Evolutionary conservation across 2,113 vertebrate genomes (phyloP).

Genomic region (Platichthys stellatus): DNA sequence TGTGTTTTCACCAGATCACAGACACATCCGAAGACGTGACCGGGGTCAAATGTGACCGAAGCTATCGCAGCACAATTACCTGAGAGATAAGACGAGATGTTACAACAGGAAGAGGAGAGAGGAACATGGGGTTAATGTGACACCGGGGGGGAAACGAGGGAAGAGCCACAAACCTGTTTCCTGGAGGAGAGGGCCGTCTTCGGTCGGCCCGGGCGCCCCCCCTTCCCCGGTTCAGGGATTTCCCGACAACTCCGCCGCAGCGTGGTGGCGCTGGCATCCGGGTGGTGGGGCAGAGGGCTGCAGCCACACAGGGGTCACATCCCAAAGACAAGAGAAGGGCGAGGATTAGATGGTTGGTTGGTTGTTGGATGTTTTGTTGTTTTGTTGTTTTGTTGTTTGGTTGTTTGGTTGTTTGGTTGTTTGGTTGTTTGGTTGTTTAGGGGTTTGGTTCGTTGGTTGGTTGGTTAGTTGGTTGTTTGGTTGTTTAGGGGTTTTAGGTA

Average conservation of each 20-base stretch:
- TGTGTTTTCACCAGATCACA: background rate
- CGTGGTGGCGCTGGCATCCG: slow-evolving; percentile 51
- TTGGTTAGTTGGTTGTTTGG: background rate
- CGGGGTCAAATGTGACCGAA: slow-evolving; percentile 31
- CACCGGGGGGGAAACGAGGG: background rate
- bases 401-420: too few species aligned
- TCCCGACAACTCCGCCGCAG: slow-evolving; percentile 73
- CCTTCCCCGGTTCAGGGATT: slow-evolving; percentile 39
- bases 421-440: too few species aligned
- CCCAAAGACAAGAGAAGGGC: too few species aligned
- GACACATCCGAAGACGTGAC: background rate
- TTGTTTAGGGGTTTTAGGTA: too few species aligned
- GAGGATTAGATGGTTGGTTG: too few species aligned
- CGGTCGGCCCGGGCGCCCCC: slow-evolving; percentile 51
- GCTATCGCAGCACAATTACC: slow-evolving; percentile 22
- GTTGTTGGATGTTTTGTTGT: too few species aligned
- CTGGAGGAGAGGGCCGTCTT: slow-evolving; percentile 80
- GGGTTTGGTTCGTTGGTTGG: too few species aligned
- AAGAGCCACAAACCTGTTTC: slow-evolving; percentile 81
- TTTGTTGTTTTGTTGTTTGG: too few species aligned
- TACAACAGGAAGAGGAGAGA: background rate
- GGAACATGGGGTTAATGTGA: background rate
- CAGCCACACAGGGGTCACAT: background rate
- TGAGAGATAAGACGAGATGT: slow-evolving; percentile 2
- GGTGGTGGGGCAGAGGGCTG: slow-evolving; percentile 75